Base-by-base conservation (phyloP, 1,140 invertebrate genomes). In the Papilio aristodemus region DNA sequence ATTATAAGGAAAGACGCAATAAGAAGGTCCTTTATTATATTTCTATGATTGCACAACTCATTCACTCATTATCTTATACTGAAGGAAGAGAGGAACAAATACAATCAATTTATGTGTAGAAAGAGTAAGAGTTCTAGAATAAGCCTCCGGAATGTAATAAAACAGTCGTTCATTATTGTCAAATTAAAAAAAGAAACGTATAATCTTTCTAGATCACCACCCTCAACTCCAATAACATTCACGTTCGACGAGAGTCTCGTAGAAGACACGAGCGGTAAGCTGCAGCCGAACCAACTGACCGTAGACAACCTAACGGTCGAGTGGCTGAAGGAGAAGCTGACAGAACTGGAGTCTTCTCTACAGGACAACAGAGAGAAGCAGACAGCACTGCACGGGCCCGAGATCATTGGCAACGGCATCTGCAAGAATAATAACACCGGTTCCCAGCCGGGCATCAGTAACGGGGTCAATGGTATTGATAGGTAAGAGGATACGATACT, bases 271-370 rank as follows among this genome's bases (percentile, higher is more conserved):
- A 95, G 95, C 37, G 96, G 96, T 13, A 96, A 95, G 85, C 92
- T 97, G 14, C 93, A 95, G 75, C 94, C 95, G 7, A 97, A 97
- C 89, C 95, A 96, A 79, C 83, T 99, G 46, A 96, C 97, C 0
- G 95, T 98, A 0, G 97, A 99, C 89, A 98, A 98, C 86, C 93
- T 97, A 11, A 98, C 97, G 0, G 94, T 97, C 39, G 96, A 97
- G 74, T 97, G 96, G 95, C 84, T 98, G 38, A 93, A 95, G 72
- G 95, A 94, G 68, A 95, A 96, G 72, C 84, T 97, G 37, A 92
- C 92, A 1, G 96, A 98, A 73, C 85, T 98, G 54, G 96, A 97
- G 88, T 90, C 92, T 13, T 92, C 93, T 22, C 90, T 96, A 22
- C 94, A 94, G 80, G 95, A 96, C 43, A 94, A 93, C 67, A 93